These are phyloP conservation scores for Coregonus clupeaformis DNA, from an alignment of 2,113 vertebrate genomes.

Conservation along the genomic window DNA sequence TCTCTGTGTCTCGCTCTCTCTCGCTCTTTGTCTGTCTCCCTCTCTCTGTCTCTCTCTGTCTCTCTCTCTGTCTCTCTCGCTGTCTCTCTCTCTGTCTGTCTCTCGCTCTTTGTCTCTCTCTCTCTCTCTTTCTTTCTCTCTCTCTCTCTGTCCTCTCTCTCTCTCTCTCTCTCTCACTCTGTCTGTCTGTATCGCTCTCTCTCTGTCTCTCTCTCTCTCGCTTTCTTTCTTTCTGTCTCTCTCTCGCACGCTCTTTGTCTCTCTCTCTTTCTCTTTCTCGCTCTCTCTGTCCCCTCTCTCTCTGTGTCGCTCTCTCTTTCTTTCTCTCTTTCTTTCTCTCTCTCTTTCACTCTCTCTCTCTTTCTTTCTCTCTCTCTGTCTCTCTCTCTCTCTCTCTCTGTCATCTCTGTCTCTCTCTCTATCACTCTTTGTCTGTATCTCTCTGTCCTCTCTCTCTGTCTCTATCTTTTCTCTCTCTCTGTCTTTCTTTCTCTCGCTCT, in stretches of 20 bases:
- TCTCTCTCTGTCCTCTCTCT: neutral
- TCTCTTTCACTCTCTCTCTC: constrained; percentile 2
- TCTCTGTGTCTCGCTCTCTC: too few species aligned
- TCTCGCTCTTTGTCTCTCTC: constrained; percentile 6
- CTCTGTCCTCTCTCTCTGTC: too few species aligned
- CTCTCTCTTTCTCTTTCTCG: neutral
- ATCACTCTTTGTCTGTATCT: too few species aligned
- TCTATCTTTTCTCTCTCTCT: too few species aligned
- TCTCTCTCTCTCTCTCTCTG: neutral
- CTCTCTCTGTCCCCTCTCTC: too few species aligned
- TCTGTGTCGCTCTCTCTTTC: too few species aligned
- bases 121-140: constrained; percentile 7
- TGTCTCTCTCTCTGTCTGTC: neutral
- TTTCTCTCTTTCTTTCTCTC: neutral
- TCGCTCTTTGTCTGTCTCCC: too few species aligned
- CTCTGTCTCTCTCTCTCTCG: too few species aligned
- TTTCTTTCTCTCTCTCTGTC: constrained; percentile 10
- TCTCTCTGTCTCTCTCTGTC: neutral
- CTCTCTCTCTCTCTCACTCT: neutral
- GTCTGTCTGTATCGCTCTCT: too few species aligned
- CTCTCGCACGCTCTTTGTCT: neutral
- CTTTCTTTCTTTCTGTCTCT: too few species aligned
- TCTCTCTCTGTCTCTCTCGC: neutral
- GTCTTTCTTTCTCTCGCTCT: neutral
- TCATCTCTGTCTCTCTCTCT: too few species aligned